Evolutionary conservation across 2,113 vertebrate genomes (phyloP), one percentile per base, ranked within the genome.

Genomic region (Otus sunia): DNA sequence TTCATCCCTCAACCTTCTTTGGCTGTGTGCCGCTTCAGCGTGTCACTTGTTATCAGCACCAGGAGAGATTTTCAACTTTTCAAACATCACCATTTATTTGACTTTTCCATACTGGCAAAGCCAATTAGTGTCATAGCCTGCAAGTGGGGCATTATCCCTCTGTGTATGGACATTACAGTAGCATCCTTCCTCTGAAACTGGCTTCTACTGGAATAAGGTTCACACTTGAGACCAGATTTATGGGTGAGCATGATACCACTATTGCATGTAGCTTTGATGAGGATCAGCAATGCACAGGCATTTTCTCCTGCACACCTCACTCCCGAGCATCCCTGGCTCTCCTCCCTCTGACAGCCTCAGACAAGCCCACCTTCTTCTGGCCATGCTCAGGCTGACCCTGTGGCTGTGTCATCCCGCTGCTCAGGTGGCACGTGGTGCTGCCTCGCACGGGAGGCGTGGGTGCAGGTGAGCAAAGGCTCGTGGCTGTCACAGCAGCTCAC

Each of bases 321-420:
- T 52, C 23, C 17, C n/a, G 60, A 93, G 43, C 78, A 72, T 30
- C 25, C 37, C 18, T 36, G 30, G 11, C 47, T 63, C 45, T 66
- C 67, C 21, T 71, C 11, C 52, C 15, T 20, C 49, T 49, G 52
- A 30, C 37, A 45, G 56, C 18, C 34, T 66, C 45, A 3, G 37
- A 41, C 22, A 59, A 68, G 26, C 22, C 12, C 52, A 43, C 29
- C 62, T 64, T 27, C 23, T 34, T 62, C 76, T 3, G 7, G 36
- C 12, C 30, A 34, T 0, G 1, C 45, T 72, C 32, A 25, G 37
- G 22, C 18, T 2, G 10, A 10, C 19, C 14, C 41, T 4, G 2
- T 0, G 11, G 58, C 62, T 1, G 0, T 12, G 64, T 21, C 62
- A 34, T 23, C n/a, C 26, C 6, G 1, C 29, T 30, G 69, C 52